Evolutionary conservation across 2,888 invertebrate species (phyloP).

Genomic region (Papilio gigon): DNA sequence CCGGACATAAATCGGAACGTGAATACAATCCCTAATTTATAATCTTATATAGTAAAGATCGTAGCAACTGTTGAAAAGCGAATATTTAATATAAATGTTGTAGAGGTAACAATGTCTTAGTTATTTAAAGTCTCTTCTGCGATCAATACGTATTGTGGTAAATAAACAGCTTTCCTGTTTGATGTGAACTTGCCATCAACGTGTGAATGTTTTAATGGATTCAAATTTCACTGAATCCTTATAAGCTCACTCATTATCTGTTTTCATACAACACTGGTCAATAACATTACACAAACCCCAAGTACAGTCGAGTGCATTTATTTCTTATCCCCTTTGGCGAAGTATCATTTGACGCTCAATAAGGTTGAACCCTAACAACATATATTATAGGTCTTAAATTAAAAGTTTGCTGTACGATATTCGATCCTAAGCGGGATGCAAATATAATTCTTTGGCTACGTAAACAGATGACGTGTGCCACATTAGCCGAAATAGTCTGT

Average conservation of each 20-base stretch:
- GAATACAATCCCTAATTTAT: constrained; percentile 1
- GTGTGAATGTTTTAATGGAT: constrained; percentile 3
- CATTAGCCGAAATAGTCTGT: constrained; percentile 16
- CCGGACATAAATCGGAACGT: neutral
- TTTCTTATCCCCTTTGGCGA: neutral
- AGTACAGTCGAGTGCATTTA: neutral
- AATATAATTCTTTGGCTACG: neutral
- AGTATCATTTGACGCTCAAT: neutral
- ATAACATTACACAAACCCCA: neutral
- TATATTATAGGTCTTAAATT: neutral
- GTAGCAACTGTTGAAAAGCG: too few relatives aligned
- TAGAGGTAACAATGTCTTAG: too few relatives aligned
- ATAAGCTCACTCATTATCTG: neutral
- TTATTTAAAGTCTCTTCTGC: neutral
- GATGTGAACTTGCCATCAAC: neutral
- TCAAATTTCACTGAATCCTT: constrained; percentile 14
- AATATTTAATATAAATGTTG: too few relatives aligned
- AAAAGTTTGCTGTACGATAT: neutral
- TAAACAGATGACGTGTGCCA: constrained; percentile 10
- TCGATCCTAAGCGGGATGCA: neutral
- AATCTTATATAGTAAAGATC: too few relatives aligned
- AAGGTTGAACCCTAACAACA: neutral
- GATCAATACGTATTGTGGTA: neutral
- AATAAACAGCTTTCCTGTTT: neutral
- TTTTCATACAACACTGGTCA: constrained; percentile 12